Evolutionary conservation across 1,140 invertebrate species (phyloP).

Genomic region (Limonius californicus): DNA sequence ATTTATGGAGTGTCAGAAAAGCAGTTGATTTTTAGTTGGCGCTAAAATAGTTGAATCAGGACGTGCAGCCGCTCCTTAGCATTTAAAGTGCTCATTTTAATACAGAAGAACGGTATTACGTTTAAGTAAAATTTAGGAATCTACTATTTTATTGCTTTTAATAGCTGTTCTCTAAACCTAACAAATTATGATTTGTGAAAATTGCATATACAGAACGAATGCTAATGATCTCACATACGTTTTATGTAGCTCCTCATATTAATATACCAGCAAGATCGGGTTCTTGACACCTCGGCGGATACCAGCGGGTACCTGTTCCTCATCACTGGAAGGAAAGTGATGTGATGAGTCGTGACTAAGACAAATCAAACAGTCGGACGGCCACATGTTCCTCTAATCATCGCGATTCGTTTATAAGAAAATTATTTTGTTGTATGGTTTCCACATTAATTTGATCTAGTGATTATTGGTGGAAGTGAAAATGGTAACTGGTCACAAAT

Average conservation of each 20-base stretch:
- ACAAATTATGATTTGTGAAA: not conserved
- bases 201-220: not conserved
- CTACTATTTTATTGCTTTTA: too few relatives aligned
- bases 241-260: not conserved
- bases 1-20: too few relatives aligned
- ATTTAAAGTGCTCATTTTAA: too few relatives aligned
- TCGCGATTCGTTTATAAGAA: not conserved
- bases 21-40: too few relatives aligned
- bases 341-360: conserved; percentile 17
- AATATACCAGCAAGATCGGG: conserved; percentile 1
- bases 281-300: conserved; percentile 4
- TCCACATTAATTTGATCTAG: too few relatives aligned
- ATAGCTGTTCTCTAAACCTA: not conserved
- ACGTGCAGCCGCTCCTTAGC: too few relatives aligned
- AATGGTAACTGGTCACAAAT: not conserved
- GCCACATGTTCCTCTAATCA: not conserved
- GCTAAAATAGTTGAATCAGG: too few relatives aligned
- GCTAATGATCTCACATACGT: not conserved
- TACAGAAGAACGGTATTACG: too few relatives aligned
- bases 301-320: not conserved
- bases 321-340: not conserved
- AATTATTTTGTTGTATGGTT: too few relatives aligned
- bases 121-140: too few relatives aligned
- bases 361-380: conserved; percentile 11
- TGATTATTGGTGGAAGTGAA: too few relatives aligned